Evolutionary conservation across 2,888 invertebrate genomes (phyloP).

Genomic region (Galerucella pusilla): DNA sequence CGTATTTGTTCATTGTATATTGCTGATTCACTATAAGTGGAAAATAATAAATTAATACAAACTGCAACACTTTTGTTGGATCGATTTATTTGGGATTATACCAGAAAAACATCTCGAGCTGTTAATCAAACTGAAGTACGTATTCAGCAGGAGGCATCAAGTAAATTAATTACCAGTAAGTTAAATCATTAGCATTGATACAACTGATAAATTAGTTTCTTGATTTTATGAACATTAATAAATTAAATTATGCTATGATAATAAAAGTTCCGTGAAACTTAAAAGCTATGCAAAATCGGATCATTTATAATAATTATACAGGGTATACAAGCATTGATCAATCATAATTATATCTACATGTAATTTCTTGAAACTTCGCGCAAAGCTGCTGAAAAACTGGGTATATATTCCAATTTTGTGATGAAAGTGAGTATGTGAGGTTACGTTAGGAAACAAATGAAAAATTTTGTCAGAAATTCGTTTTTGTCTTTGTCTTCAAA

Average conservation of each 20-base stretch:
- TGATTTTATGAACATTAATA: not conserved
- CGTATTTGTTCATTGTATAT: too few species aligned
- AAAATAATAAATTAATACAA: not conserved
- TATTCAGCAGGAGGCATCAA: not conserved
- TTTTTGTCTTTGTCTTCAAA: too few species aligned
- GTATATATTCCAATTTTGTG: too few species aligned
- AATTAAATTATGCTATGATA: not conserved
- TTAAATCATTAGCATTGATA: not conserved
- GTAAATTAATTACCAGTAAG: slow-evolving; percentile 8
- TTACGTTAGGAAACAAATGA: too few species aligned
- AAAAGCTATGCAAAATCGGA: not conserved
- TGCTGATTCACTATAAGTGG: too few species aligned
- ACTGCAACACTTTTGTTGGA: not conserved
- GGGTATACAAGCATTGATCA: not conserved
- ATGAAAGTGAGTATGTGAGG: too few species aligned
- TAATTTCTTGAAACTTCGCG: too few species aligned
- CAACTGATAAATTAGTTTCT: not conserved
- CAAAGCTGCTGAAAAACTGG: too few species aligned
- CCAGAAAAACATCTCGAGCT: not conserved
- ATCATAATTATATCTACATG: too few species aligned
- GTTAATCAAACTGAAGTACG: not conserved
- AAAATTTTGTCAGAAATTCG: too few species aligned
- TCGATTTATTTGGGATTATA: not conserved
- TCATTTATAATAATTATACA: not conserved
- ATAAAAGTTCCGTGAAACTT: not conserved